A percentile compares a stretch with the other conserved stretches of the same genome.
phyloP scores from a whole-genome alignment of 2,888 invertebrate genomes.

The Eudasyphora cyanicolor region DNA sequence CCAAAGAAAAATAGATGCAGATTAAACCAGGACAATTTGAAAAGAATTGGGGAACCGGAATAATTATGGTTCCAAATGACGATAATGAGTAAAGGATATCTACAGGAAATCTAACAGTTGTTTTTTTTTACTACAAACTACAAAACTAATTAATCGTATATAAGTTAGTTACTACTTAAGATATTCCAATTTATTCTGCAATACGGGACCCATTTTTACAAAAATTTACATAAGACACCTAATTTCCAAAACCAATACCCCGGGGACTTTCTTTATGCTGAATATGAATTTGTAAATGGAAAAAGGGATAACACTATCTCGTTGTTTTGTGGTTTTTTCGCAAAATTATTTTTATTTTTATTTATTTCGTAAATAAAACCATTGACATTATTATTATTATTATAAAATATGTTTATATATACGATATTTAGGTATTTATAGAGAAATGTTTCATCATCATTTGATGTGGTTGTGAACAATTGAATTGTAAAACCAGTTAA shows the following conservation, averaged over 20 bases:
- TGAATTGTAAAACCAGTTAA: background rate
- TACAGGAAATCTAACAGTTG: background rate
- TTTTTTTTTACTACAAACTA: background rate
- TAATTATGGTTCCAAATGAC: slow-evolving; percentile 4
- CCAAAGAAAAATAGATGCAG: background rate
- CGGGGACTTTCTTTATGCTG: background rate
- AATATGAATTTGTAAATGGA: no score
- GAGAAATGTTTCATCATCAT: background rate
- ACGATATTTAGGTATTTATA: background rate
- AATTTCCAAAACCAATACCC: background rate
- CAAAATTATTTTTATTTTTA: slow-evolving; percentile 9
- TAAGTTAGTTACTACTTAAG: slow-evolving; percentile 41
- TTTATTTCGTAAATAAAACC: slow-evolving; percentile 25
- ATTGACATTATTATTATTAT: slow-evolving; percentile 13
- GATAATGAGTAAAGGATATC: background rate
- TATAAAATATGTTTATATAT: background rate
- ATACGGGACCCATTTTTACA: background rate
- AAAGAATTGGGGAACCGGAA: background rate
- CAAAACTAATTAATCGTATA: background rate
- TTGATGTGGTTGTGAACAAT: background rate
- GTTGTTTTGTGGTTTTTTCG: slow-evolving; percentile 11
- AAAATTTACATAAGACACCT: background rate
- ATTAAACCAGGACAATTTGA: background rate
- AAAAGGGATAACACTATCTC: background rate
- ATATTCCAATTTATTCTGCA: no score